Conservation (phyloP, 2,113 vertebrate species). For the Melanerpes aurifrons region DNA sequence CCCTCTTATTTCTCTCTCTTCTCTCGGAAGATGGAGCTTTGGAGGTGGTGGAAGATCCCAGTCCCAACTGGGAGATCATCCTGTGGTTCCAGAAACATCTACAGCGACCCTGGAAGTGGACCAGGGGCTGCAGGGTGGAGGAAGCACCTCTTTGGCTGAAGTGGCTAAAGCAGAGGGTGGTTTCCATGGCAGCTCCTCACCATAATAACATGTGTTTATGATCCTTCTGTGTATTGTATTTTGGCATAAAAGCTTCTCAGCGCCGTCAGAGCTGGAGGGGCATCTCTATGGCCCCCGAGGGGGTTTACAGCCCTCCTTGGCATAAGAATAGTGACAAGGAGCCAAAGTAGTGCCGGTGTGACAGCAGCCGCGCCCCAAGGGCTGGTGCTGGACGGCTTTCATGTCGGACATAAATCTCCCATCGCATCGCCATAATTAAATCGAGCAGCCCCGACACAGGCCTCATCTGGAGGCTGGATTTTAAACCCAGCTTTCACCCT, state of each 20-base stretch:
- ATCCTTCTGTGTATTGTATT: constrained; percentile 74
- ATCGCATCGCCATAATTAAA: neutral
- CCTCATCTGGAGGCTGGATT: neutral
- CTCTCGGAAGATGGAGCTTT: neutral
- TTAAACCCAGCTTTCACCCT: neutral
- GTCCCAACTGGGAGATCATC: accelerated
- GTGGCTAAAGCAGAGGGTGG: neutral
- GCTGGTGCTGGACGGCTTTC: constrained; percentile 29
- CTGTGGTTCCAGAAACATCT: neutral
- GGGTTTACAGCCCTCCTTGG: constrained; percentile 76
- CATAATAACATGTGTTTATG: constrained; percentile 72
- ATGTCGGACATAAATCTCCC: constrained; percentile 60
- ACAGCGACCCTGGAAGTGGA: neutral
- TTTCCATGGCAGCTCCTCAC: constrained; percentile 75
- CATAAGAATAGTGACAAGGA: constrained; percentile 72
- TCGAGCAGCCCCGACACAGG: neutral
- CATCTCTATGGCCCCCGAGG: constrained; percentile 59
- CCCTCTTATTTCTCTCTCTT: neutral
- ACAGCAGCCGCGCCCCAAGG: constrained; percentile 63
- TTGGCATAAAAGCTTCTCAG: constrained; percentile 74
- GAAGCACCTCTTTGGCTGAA: constrained; percentile 4
- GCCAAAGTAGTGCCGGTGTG: constrained; percentile 45
- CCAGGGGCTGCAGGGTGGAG: neutral
- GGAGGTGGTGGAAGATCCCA: neutral
- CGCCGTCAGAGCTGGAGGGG: constrained; percentile 50